phyloP scores from a whole-genome alignment of 2,113 vertebrate genomes.

The Cavia aperea region DNA sequence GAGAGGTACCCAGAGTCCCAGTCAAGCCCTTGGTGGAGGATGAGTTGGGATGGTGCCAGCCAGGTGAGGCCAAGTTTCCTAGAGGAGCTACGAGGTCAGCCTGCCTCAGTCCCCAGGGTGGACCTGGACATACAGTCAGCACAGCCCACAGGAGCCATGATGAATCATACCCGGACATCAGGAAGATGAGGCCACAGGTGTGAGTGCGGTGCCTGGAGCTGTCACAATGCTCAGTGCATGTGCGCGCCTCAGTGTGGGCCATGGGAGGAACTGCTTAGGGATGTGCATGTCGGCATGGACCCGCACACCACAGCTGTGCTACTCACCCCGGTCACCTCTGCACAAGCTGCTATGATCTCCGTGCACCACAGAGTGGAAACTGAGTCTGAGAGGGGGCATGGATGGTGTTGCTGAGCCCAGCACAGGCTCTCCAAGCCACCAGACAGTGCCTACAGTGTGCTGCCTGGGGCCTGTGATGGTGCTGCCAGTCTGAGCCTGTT shows the following conservation, averaged over 20 bases:
- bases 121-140: neutral
- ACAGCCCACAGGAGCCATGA: neutral
- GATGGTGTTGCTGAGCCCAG: neutral
- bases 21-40: neutral
- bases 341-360: neutral
- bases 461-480: neutral
- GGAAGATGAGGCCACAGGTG: neutral
- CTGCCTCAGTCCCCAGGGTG: neutral
- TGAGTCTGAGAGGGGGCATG: neutral
- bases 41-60: neutral
- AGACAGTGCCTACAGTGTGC: fast-evolving
- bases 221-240: neutral
- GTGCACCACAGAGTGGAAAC: neutral
- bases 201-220: neutral
- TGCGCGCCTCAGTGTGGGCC: fast-evolving
- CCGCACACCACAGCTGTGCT: neutral
- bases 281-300: neutral
- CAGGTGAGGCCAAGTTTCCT: neutral
- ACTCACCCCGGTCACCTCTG: neutral
- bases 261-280: too few relatives aligned
- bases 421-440: neutral
- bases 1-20: too few relatives aligned
- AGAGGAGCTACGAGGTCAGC: neutral
- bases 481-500: neutral
- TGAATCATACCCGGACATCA: neutral